A percentile compares a stretch with the other conserved stretches of the same genome.
These are phyloP conservation scores for Drosophila busckii DNA, from an alignment of 1,140 invertebrate genomes.

Conservation along the genomic window DNA sequence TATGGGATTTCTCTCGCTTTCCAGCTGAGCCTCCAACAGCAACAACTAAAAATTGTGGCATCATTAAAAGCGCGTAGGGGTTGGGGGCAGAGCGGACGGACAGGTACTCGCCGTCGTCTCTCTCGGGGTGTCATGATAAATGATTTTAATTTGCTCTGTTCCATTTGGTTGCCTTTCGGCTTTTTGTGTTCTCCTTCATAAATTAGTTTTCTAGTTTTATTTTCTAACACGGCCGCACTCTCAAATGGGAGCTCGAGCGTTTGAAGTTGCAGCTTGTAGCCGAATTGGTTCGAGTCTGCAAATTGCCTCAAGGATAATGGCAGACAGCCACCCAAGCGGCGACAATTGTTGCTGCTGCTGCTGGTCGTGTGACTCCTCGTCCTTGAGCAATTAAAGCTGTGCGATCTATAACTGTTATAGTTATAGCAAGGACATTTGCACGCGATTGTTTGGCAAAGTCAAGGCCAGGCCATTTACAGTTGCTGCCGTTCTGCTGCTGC, in stretches of 20 bases:
- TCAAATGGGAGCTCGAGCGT: background rate
- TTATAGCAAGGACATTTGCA: conserved; percentile 35
- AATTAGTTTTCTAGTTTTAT: conserved; percentile 33
- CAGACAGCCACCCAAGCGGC: conserved; percentile 46
- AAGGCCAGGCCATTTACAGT: conserved; percentile 61
- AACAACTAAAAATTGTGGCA: conserved; percentile 12
- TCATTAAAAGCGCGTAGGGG: conserved; percentile 34
- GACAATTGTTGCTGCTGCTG: conserved; percentile 22
- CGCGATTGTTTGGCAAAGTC: conserved; percentile 20
- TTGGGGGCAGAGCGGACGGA: background rate
- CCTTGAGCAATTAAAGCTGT: conserved; percentile 23
- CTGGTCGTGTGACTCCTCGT: conserved; percentile 57
- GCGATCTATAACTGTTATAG: conserved; percentile 30
- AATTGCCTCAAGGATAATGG: conserved; percentile 38
- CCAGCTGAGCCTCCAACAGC: conserved; percentile 38
- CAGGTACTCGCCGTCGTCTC: conserved; percentile 25
- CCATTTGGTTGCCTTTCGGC: conserved; percentile 30
- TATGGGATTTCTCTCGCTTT: conserved; percentile 75
- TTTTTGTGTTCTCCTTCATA: conserved; percentile 14
- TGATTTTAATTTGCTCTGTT: conserved; percentile 54
- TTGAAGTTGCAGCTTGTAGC: conserved; percentile 25
- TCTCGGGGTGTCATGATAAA: conserved; percentile 62
- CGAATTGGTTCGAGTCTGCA: background rate
- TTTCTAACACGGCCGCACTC: conserved; percentile 15
- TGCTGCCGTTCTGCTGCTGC: conserved; percentile 54